Evolutionary conservation across 2,113 vertebrate species (phyloP).

Genomic region (Sclerurus mexicanus): DNA sequence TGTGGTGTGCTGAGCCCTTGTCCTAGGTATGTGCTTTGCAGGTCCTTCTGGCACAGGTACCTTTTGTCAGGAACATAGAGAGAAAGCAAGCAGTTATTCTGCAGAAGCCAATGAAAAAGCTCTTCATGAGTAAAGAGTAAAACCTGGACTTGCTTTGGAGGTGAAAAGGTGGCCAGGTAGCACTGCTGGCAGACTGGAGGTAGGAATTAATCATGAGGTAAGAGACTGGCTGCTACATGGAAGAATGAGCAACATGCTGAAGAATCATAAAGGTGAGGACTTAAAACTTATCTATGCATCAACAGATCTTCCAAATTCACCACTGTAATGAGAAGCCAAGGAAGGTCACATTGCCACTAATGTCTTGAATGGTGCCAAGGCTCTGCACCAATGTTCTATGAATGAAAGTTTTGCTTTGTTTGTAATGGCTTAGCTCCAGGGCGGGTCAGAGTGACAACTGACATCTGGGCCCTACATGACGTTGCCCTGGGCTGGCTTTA

Average conservation of each 20-base stretch:
- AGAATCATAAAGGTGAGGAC: background rate
- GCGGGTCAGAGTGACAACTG: background rate
- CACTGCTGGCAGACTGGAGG: background rate
- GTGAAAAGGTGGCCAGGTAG: background rate
- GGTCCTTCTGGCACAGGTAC: background rate
- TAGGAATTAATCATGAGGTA: background rate
- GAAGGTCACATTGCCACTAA: background rate
- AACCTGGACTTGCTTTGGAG: background rate
- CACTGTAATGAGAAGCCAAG: background rate
- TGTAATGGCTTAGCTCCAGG: background rate
- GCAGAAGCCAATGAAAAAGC: background rate
- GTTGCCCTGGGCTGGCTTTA: background rate
- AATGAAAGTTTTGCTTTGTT: background rate
- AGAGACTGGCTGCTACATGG: rapidly evolving
- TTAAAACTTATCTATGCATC: background rate
- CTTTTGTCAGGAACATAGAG: background rate
- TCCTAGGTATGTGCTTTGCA: background rate
- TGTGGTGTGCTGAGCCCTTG: background rate
- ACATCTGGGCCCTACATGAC: background rate
- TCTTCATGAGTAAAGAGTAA: background rate
- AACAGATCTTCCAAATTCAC: background rate
- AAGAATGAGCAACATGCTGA: background rate
- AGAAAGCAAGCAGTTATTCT: background rate
- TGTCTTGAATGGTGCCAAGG: background rate
- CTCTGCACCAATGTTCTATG: background rate